Conservation (phyloP, 2,888 invertebrate species). For the Orchesella flavescens region DNA sequence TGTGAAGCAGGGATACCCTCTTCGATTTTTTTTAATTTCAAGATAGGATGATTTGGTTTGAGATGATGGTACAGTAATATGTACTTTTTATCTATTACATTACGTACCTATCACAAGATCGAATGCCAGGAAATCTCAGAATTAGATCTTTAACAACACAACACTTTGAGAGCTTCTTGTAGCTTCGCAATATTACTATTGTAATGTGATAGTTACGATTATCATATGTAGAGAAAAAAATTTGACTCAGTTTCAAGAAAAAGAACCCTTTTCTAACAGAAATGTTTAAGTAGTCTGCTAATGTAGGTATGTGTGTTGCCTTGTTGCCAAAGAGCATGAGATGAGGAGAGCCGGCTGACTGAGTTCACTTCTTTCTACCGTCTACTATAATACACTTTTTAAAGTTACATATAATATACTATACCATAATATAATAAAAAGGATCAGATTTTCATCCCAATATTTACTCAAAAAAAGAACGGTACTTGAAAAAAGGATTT, state of each 20-base stretch:
- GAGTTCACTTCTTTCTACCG: background rate
- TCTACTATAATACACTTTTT: background rate
- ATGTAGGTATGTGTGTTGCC: conserved; percentile 37
- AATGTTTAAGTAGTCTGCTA: background rate
- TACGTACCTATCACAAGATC: conserved; percentile 31
- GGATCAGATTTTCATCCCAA: background rate
- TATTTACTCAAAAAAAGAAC: background rate
- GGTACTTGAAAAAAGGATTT: background rate
- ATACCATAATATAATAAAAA: background rate
- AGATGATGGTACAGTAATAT: background rate
- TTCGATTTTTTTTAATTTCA: conserved; percentile 5
- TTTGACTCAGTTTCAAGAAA: conserved; percentile 23
- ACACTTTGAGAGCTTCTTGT: conserved; percentile 15
- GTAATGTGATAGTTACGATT: conserved; percentile 12
- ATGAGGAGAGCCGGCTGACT: conserved; percentile 20
- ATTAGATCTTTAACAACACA: conserved; percentile 34
- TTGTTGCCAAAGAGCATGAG: conserved; percentile 21
- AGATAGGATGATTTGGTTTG: background rate
- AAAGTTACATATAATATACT: background rate
- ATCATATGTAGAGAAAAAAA: conserved; percentile 2
- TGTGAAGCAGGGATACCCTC: background rate
- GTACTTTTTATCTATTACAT: conserved; percentile 2
- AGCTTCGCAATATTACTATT: background rate
- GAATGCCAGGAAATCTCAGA: conserved; percentile 57
- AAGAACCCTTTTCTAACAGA: conserved; percentile 21